Percentiles rank a stretch among this genome's conserved stretches.
Evolutionary conservation across 2,888 invertebrate species (phyloP).

Genomic region (Oasisia sp.): DNA sequence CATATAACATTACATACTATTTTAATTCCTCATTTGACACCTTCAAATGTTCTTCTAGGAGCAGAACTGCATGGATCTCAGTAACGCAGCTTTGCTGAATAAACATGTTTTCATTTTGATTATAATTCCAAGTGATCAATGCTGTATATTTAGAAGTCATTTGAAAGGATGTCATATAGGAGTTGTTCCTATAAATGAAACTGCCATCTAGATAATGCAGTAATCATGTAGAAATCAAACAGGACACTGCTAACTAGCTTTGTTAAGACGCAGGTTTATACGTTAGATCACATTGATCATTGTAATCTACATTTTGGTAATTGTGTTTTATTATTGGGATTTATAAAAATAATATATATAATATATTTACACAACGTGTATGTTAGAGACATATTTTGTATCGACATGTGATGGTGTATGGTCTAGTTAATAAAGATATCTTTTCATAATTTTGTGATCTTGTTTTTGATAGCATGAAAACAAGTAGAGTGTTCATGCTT

Average conservation of each 20-base stretch:
- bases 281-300: background rate
- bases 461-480: background rate
- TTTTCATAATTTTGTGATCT: background rate
- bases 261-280: background rate
- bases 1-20: background rate
- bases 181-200: background rate
- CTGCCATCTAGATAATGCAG: background rate
- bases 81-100: background rate
- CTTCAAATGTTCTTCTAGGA: background rate
- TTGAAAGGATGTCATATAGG: background rate
- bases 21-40: background rate
- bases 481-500: background rate
- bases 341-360: no score
- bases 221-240: background rate
- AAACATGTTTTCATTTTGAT: background rate
- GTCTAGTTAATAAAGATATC: background rate
- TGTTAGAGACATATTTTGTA: background rate
- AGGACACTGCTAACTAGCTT: background rate
- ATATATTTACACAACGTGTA: background rate
- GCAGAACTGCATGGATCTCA: background rate
- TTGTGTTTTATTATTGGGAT: background rate
- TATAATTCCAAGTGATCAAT: background rate
- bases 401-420: background rate
- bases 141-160: background rate
- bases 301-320: background rate